Base-by-base conservation (phyloP, 2,797 vertebrate species). In the Brachyrhaphis roseni region DNA sequence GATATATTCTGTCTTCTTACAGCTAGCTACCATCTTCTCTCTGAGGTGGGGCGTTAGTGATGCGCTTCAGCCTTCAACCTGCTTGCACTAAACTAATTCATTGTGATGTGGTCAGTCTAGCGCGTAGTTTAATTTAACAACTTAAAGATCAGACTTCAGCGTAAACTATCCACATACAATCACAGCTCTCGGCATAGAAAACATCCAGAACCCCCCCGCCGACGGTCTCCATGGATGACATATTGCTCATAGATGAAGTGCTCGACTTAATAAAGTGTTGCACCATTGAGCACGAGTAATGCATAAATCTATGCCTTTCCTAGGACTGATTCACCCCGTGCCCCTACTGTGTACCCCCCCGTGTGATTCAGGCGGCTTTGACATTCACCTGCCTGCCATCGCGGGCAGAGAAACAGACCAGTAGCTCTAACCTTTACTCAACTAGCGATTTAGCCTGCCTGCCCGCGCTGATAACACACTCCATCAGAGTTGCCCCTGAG, bases 391-490 rank as follows among this genome's bases (percentile, higher is more conserved):
- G 78, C 78, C 83, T 87, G 86, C 87, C 85, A 87, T 92, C 75
- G 46, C 55, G 78, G 86, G 84, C 79, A 47, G 82, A 83, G 88
- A 84, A 93, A 86, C 91, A 92, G 85, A 88, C 88, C 90, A 78
- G 91, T 83, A 75, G 83, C 87, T 87, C 75, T 93, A 93, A 94
- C 92, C 94, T 94, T 95, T 93, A 88, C 89, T 92, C 88, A 89
- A 91, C 89, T 79, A 78, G 79, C 90, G 90, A 93, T 93, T 94
- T 93, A 92, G 88, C 87, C 82, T 75, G 91, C 89, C 87, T 94
- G 93, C 91, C 89, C 74, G 72, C 76, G 57, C 92, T 86, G 93
- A 94, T 94, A 94, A 93, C 89, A 76, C 88, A 90, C 92, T 92
- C 87, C 78, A 86, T 94, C 93, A 90, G 88, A 89, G 88, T 82